Evolutionary conservation across 1,140 invertebrate species (phyloP).

Genomic region (Pararge aegeria): DNA sequence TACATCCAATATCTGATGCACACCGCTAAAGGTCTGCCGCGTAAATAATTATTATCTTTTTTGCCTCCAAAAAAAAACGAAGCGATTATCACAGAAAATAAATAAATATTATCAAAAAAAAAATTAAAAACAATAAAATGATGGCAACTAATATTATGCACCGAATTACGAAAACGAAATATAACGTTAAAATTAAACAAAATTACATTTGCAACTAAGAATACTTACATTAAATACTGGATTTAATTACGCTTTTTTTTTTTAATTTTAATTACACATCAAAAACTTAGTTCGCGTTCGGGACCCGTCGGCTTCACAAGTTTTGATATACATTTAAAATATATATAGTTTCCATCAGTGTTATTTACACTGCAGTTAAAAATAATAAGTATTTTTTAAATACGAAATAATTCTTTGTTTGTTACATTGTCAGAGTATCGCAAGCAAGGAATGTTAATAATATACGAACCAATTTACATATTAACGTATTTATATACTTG

Average conservation of each 20-base stretch:
- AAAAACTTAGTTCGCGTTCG: too few species aligned
- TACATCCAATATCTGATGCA: neutral
- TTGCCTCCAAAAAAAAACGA: slow-evolving; percentile 32
- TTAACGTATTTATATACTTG: slow-evolving; percentile 1
- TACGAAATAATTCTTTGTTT: slow-evolving; percentile 13
- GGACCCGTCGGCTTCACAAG: too few species aligned
- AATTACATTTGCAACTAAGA: slow-evolving; percentile 17
- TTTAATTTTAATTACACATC: neutral
- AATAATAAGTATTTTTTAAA: slow-evolving; percentile 5
- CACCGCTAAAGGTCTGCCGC: neutral
- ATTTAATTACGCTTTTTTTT: slow-evolving; percentile 25
- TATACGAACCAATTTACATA: slow-evolving; percentile 34
- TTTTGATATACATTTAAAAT: too few species aligned
- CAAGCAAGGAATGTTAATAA: slow-evolving; percentile 46
- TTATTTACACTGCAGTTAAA: too few species aligned
- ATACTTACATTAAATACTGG: slow-evolving; percentile 46
- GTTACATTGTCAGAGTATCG: slow-evolving; percentile 25
- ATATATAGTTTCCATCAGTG: too few species aligned
- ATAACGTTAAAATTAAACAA: slow-evolving; percentile 31
- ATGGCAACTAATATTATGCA: slow-evolving; percentile 67
- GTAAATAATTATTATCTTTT: slow-evolving; percentile 19
- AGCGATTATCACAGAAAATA: slow-evolving; percentile 68
- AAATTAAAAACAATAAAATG: slow-evolving; percentile 43
- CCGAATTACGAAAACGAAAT: slow-evolving; percentile 41
- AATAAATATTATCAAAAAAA: slow-evolving; percentile 50